Evolutionary conservation across 1,140 invertebrate species (phyloP).

Genomic region (Phymastichus coffea): DNA sequence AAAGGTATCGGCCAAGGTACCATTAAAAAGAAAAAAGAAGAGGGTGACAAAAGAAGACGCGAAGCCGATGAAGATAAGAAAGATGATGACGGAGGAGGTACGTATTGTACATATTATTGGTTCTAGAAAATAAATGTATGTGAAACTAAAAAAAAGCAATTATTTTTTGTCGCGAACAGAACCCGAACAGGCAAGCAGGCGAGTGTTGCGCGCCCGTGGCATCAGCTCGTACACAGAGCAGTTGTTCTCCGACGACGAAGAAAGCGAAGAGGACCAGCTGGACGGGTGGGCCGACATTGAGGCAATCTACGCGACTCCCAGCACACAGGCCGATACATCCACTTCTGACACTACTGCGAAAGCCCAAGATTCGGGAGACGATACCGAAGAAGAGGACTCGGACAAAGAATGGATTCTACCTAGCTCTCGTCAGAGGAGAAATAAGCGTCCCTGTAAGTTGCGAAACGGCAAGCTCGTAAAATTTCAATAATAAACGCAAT

Average conservation of each 20-base stretch:
- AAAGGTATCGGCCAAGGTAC: constrained; percentile 2
- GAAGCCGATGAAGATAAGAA: background rate
- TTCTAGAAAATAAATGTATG: too few relatives aligned
- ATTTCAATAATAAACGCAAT: too few relatives aligned
- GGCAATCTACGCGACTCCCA: constrained; percentile 36
- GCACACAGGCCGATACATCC: constrained; percentile 35
- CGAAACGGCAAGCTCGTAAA: background rate
- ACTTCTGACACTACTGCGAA: constrained; percentile 28
- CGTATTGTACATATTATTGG: too few relatives aligned
- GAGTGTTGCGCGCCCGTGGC: constrained; percentile 48
- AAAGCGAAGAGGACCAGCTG: constrained; percentile 42
- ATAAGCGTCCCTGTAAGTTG: constrained; percentile 48
- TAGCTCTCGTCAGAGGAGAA: constrained; percentile 49
- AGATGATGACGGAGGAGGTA: constrained; percentile 5
- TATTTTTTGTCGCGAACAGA: constrained; percentile 26
- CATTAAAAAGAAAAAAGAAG: background rate
- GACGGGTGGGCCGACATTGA: constrained; percentile 46
- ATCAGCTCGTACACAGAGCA: constrained; percentile 51
- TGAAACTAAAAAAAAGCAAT: too few relatives aligned
- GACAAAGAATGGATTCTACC: constrained; percentile 54
- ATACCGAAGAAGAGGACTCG: constrained; percentile 41
- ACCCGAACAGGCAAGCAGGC: constrained; percentile 27
- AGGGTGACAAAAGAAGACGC: background rate
- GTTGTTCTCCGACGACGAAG: constrained; percentile 46
- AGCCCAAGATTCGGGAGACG: constrained; percentile 32